phyloP scores from a whole-genome alignment of 2,113 vertebrate species.

The Micronycteris hirsuta region DNA sequence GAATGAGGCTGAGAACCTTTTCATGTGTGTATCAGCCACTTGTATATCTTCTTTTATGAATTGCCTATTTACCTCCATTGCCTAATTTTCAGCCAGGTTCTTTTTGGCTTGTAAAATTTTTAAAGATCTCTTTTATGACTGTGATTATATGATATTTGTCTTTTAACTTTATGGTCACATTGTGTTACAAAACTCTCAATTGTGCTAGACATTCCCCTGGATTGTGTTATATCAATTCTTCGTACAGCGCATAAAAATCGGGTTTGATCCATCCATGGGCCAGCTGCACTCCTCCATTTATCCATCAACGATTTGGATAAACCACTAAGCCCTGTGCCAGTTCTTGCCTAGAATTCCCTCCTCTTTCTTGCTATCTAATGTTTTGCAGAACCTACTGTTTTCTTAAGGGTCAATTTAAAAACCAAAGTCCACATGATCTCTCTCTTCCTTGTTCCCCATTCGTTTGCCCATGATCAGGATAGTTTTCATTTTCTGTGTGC shows the following conservation, averaged over 20 bases:
- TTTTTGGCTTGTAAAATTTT: neutral
- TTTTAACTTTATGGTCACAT: neutral
- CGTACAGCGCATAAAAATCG: neutral
- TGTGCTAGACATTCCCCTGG: neutral
- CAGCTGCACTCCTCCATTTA: neutral
- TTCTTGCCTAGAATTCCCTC: neutral
- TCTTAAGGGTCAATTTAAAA: neutral
- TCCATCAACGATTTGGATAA: neutral
- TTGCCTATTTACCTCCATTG: neutral
- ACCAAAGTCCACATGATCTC: neutral
- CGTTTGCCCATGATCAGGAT: neutral
- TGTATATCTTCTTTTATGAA: neutral
- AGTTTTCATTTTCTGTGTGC: neutral
- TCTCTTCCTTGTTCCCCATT: neutral
- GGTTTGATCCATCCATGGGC: neutral
- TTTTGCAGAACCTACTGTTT: neutral
- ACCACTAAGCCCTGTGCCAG: neutral
- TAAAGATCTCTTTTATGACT: neutral
- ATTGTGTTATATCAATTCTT: neutral
- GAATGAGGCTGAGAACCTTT: neutral
- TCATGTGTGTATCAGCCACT: neutral
- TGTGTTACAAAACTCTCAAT: neutral
- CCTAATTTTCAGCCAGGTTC: neutral
- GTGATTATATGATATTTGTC: neutral
- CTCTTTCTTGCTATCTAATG: neutral